These are phyloP conservation scores for Apamea anceps DNA, from an alignment of 2,888 invertebrate species.

Conservation along the genomic window DNA sequence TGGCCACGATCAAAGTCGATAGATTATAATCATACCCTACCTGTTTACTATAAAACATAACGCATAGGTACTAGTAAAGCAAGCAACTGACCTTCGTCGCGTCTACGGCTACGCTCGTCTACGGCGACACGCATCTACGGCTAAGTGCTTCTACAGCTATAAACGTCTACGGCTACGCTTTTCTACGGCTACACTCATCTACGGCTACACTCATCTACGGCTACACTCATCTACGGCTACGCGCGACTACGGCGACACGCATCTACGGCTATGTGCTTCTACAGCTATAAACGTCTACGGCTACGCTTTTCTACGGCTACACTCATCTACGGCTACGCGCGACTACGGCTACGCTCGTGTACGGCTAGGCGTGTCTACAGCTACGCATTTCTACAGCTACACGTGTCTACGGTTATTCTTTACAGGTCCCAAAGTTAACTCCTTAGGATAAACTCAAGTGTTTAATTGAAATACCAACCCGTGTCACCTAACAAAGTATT, in stretches of 20 bases:
- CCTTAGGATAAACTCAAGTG: constrained; percentile 1
- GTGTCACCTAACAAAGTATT: constrained; percentile 30
- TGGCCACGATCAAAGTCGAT: not conserved
- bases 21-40: not conserved
- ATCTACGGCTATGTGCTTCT: not conserved
- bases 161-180: too few species aligned
- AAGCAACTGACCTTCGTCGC: not conserved
- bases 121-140: not conserved
- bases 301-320: not conserved
- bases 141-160: not conserved
- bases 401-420: not conserved
- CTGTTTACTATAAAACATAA: not conserved
- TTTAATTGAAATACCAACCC: constrained; percentile 25
- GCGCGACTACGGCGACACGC: not conserved
- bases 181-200: too few species aligned
- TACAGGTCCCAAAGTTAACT: not conserved
- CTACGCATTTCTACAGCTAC: not conserved
- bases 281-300: not conserved
- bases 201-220: not conserved
- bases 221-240: not conserved
- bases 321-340: not conserved
- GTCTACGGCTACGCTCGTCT: not conserved
- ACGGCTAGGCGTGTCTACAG: not conserved
- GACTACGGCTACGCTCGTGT: not conserved
- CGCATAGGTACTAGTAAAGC: not conserved